Evolutionary conservation across 2,888 invertebrate species (phyloP), one percentile per base, ranked within the genome.

Genomic region (Brenthis hecate): DNA sequence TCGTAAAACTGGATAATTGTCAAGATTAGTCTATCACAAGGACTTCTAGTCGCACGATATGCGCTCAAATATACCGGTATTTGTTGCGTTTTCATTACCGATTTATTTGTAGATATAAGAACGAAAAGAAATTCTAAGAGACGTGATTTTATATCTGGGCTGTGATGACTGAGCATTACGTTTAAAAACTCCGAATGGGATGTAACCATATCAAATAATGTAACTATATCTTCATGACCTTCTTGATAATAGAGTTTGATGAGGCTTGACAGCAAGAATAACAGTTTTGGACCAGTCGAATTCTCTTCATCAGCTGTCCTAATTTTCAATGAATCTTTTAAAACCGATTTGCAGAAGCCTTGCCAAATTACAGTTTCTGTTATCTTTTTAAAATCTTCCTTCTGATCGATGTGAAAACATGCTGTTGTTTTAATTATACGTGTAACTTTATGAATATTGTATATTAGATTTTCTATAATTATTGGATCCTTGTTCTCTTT

Each of bases 171-270:
- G 19, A 97, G 82, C 84, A 96, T 94, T 6, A 96, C 93, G 74
- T 95, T 95, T 60, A 96, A 85, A 82, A 97, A 97, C 78, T 96
- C 95, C 0, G 97, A 97, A 87, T 97, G 97, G 0, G 95, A 95
- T 5, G 94, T 94, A 13, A 95, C 94, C 96, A 97, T 96, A 72
- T 96, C 96, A 75, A 96, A 95, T 8, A 96, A 84, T 23, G 93
- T 92, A 60, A 86, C 88, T 0, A 94, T 87, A 55, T 93, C 89
- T 5, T 87, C 82, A 50, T 92, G 91, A 64, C 94, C 88, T 32
- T 78, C 78, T 8, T 84, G 77, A 75, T 95, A 95, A 23, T 95
- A 87, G 0, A 94, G 82, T 66, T 94, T 90, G 3, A 95, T 92
- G 16, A 95, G 81, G 62, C 84, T 88, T 0, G 94, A 91, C 47